Base-by-base conservation (phyloP, 2,888 invertebrate genomes). In the Parasteatoda lunata region DNA sequence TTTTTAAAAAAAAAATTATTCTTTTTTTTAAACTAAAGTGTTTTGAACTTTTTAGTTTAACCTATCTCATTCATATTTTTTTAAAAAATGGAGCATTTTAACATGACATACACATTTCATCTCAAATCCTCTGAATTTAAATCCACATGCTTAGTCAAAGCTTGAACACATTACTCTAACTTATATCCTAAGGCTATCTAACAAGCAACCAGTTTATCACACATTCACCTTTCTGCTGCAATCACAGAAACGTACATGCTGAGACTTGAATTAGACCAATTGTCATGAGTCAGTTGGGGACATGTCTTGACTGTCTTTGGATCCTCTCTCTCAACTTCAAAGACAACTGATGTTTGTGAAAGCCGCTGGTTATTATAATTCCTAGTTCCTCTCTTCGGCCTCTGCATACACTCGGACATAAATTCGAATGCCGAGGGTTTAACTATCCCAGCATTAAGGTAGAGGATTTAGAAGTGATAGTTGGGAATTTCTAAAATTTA, bases 211-310 rank as follows among this genome's bases (percentile, higher is more conserved):
- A 15, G 5, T 9, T 68, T 15, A 68, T 9, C 45, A 15, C 45
- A 47, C 65, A 30, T n/a, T 66, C 68, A 13, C 59, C 13, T n/a
- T n/a, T 65, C 70, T 13, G 9, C 64, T 73, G 84, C 76, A 84
- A 84, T 84, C 84, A 84, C 72, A 72, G 72, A 66, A 65, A 68
- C 72, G 49, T 68, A 70, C 77, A 77, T 59, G 84, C 72, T 78
- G 84, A 72, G 72, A 78, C 72, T 15, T 66, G 68, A 54, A 84
- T 84, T 84, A 84, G 84, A 30, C 72, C 84, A 84, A 84, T 84
- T 73, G 78, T 78, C 70, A 65, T 78, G 77, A 66, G 66, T 78
- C 77, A 84, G 65, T 84, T 51, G 30, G 72, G 51, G 54, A 52
- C 15, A 13, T 47, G 15, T 54, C 77, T 77, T 45, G 69, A 69